phyloP scores from a whole-genome alignment of 2,113 vertebrate species.

The Pristiophorus japonicus region DNA sequence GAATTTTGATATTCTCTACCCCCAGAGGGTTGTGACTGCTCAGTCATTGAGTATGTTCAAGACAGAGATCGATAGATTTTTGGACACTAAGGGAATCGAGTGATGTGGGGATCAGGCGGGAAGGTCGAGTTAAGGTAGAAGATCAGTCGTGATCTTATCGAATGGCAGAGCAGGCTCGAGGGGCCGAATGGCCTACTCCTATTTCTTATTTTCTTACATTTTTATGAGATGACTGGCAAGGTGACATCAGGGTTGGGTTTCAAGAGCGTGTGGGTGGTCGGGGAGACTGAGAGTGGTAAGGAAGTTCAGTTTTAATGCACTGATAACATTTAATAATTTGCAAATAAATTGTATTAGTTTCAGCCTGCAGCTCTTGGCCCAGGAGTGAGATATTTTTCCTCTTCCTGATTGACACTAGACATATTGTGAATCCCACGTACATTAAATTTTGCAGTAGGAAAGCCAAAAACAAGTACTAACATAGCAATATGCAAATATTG shows the following conservation, averaged over 20 bases:
- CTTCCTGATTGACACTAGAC: background rate
- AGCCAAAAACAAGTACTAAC: background rate
- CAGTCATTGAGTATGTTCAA: too few relatives aligned
- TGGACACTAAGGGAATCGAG: too few relatives aligned
- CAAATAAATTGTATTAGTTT: conserved; percentile 6
- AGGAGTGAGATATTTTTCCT: background rate
- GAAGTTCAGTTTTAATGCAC: background rate
- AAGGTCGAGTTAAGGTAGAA: too few relatives aligned
- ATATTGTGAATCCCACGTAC: background rate
- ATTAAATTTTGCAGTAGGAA: background rate
- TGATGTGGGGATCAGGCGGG: too few relatives aligned
- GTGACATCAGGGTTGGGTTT: background rate
- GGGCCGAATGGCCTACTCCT: too few relatives aligned
- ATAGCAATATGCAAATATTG: background rate
- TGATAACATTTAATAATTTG: background rate
- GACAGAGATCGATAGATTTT: too few relatives aligned
- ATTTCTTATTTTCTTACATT: too few relatives aligned
- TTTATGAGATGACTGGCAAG: background rate
- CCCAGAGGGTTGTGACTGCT: too few relatives aligned
- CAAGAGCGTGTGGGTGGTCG: background rate
- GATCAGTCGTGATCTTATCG: too few relatives aligned
- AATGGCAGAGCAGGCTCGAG: too few relatives aligned
- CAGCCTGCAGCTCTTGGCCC: background rate
- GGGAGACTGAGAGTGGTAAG: background rate
- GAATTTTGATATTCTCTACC: too few relatives aligned